Evolutionary conservation across 2,888 invertebrate genomes (phyloP).

Genomic region (Drosophila nr. medialis): DNA sequence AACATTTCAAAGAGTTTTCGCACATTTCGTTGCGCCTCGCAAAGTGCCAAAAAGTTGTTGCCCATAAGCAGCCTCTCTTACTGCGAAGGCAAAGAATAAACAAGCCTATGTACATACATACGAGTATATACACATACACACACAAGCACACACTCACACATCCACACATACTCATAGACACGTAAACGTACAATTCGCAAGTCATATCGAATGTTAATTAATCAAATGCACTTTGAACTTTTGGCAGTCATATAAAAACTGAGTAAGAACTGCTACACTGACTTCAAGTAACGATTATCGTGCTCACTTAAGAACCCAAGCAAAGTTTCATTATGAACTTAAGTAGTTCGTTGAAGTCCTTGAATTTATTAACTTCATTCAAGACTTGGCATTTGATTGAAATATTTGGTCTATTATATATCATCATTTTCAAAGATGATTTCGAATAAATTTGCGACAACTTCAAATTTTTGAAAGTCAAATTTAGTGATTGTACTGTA

Average conservation of each 20-base stretch:
- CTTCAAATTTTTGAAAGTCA: background rate
- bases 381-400: background rate
- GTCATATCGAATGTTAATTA: background rate
- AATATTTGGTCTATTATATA: background rate
- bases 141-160: too few species aligned
- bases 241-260: background rate
- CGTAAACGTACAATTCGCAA: background rate
- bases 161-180: background rate
- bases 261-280: background rate
- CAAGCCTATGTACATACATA: constrained; percentile 13
- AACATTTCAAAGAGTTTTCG: constrained; percentile 50
- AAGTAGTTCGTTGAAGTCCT: background rate
- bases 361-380: background rate
- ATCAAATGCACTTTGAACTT: background rate
- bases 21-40: constrained; percentile 30
- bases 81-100: constrained; percentile 35
- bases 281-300: background rate
- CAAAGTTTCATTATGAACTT: background rate
- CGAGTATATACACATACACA: background rate
- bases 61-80: constrained; percentile 23
- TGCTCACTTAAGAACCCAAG: background rate
- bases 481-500: background rate
- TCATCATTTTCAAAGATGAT: background rate
- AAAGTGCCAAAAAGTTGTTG: constrained; percentile 34
- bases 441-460: background rate